Percentiles rank a stretch among this genome's conserved stretches.
phyloP scores from a whole-genome alignment of 2,797 vertebrate species.

The Lemur catta region DNA sequence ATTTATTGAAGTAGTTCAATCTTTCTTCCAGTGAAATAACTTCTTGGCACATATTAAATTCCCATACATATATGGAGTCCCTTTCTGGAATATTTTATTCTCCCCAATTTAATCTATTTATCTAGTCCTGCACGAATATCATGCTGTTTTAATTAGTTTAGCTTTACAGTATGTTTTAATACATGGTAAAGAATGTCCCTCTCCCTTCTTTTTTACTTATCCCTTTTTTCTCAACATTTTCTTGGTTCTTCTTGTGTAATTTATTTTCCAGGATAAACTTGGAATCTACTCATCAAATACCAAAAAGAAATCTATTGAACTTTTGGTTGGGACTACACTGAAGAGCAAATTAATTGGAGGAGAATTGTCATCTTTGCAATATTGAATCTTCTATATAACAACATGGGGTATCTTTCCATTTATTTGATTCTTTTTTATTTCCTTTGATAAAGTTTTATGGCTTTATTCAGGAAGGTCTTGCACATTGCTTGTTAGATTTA shows the following conservation, averaged over 20 bases:
- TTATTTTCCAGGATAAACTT: constrained; percentile 15
- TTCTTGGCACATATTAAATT: background rate
- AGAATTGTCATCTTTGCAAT: background rate
- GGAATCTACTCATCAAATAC: constrained; percentile 36
- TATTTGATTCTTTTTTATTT: constrained; percentile 20
- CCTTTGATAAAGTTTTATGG: constrained; percentile 35
- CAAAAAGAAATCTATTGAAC: background rate
- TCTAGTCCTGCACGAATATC: background rate
- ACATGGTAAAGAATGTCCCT: background rate
- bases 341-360: constrained; percentile 36
- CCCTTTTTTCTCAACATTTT: background rate
- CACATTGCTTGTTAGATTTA: constrained; percentile 31
- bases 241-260: background rate
- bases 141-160: constrained; percentile 14
- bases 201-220: background rate
- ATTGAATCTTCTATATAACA: background rate
- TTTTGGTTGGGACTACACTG: background rate
- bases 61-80: background rate
- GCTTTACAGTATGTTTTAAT: background rate
- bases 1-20: background rate
- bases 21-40: background rate
- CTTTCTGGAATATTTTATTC: background rate
- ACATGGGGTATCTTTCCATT: background rate
- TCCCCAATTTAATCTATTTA: background rate
- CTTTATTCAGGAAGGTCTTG: constrained; percentile 36